These are phyloP conservation scores for Netelia fuscicornis DNA, from an alignment of 2,888 invertebrate species.

Conservation along the genomic window DNA sequence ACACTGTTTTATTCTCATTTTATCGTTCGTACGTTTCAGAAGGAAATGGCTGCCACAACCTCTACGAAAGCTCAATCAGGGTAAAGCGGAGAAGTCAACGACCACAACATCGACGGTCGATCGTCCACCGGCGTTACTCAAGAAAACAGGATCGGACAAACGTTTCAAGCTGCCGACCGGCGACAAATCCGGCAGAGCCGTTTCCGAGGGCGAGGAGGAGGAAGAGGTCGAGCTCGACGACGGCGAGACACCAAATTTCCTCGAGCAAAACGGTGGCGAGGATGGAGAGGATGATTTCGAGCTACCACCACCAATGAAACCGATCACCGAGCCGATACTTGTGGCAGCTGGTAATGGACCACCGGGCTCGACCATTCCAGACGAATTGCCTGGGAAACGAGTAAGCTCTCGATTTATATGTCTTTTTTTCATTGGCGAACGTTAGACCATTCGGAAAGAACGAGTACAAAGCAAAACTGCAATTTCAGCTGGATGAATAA, in stretches of 20 bases:
- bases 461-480: too few relatives aligned
- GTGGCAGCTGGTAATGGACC: slow-evolving; percentile 82
- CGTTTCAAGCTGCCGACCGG: slow-evolving; percentile 90
- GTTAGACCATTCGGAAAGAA: too few relatives aligned
- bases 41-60: slow-evolving; percentile 96
- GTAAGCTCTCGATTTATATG: slow-evolving; percentile 76
- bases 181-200: slow-evolving; percentile 76
- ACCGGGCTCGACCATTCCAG: slow-evolving; percentile 80
- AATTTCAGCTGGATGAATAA: too few relatives aligned
- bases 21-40: slow-evolving; percentile 85
- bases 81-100: slow-evolving; percentile 91
- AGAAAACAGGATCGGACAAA: slow-evolving; percentile 94
- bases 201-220: slow-evolving; percentile 81
- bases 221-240: slow-evolving; percentile 81
- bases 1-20: slow-evolving; percentile 13
- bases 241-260: slow-evolving; percentile 78
- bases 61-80: slow-evolving; percentile 94
- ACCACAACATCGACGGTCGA: slow-evolving; percentile 73
- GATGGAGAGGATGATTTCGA: slow-evolving; percentile 94
- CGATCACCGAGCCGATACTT: slow-evolving; percentile 91
- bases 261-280: slow-evolving; percentile 88
- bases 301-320: slow-evolving; percentile 98
- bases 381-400: slow-evolving; percentile 84
- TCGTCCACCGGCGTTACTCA: slow-evolving; percentile 87
- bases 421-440: background rate